Evolutionary conservation across 2,113 vertebrate genomes (phyloP).

Genomic region (Varanus salvator): DNA sequence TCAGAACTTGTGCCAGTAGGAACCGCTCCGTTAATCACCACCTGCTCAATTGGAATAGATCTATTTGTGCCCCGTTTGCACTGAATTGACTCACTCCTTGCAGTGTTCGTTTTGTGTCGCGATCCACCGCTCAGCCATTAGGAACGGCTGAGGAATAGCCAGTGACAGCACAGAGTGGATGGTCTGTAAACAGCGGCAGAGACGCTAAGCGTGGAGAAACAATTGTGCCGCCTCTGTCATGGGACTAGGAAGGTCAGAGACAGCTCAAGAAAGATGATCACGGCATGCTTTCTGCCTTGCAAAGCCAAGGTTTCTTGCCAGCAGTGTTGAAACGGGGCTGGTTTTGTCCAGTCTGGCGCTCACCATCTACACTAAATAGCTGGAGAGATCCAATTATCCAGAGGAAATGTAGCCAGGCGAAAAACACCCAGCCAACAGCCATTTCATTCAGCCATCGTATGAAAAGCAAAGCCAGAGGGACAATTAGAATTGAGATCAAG

Average conservation of each 20-base stretch:
- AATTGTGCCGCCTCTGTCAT: slow-evolving; percentile 25
- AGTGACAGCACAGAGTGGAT: slow-evolving; percentile 65
- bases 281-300: background rate
- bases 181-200: slow-evolving; percentile 48
- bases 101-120: background rate
- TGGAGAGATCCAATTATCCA: slow-evolving; percentile 43
- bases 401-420: background rate
- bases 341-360: slow-evolving; percentile 36
- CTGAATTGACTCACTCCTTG: slow-evolving; percentile 21
- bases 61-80: background rate
- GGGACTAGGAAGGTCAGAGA: slow-evolving; percentile 5
- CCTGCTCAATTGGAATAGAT: slow-evolving; percentile 37
- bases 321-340: slow-evolving; percentile 35
- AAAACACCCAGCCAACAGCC: background rate
- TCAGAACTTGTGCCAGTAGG: slow-evolving; percentile 38
- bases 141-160: slow-evolving; percentile 5
- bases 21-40: slow-evolving; percentile 40
- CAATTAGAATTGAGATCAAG: slow-evolving; percentile 7
- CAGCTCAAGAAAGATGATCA: slow-evolving; percentile 36
- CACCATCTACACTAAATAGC: slow-evolving; percentile 53
- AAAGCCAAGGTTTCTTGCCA: slow-evolving; percentile 52
- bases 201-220: slow-evolving; percentile 6
- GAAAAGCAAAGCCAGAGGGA: background rate
- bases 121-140: background rate
- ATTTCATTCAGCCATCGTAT: slow-evolving; percentile 25